phyloP scores from a whole-genome alignment of 2,888 invertebrate species.

The Matsumyia berberina region DNA sequence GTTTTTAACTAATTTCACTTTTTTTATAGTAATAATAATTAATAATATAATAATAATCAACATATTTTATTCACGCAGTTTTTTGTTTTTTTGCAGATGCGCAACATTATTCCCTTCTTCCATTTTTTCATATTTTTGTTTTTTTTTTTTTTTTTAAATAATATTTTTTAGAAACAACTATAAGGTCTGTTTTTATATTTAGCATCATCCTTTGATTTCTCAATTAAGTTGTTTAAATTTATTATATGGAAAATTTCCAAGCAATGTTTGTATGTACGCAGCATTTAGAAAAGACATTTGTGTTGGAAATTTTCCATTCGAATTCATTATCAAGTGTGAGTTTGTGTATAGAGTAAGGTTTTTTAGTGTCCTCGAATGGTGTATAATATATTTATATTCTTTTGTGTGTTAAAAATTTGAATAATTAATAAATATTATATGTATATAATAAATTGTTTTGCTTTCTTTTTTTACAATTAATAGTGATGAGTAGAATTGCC shows the following conservation, averaged over 20 bases:
- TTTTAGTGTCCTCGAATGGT: constrained; percentile 35
- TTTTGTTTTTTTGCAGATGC: constrained; percentile 50
- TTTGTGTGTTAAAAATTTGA: constrained; percentile 33
- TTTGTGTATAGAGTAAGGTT: constrained; percentile 48
- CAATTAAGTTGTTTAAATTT: constrained; percentile 13
- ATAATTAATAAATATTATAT: constrained; percentile 29
- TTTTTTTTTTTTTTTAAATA: constrained; percentile 37
- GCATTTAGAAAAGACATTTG: constrained; percentile 49
- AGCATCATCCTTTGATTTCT: constrained; percentile 25
- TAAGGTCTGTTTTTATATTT: constrained; percentile 27
- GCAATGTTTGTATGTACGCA: constrained; percentile 53
- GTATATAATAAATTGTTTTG: constrained; percentile 43
- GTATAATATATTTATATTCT: constrained; percentile 36
- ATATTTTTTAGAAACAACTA: constrained; percentile 66
- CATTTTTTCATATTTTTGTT: constrained; percentile 31
- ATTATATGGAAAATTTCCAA: constrained; percentile 58
- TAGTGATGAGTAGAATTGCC: constrained; percentile 44
- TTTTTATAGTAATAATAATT: constrained; percentile 71
- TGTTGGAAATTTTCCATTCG: constrained; percentile 43
- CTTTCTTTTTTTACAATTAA: constrained; percentile 36
- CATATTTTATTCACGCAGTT: constrained; percentile 68
- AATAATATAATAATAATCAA: constrained; percentile 75
- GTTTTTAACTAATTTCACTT: constrained; percentile 70
- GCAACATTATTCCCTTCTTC: constrained; percentile 55
- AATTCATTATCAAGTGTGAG: constrained; percentile 26